Percentiles rank a stretch among this genome's conserved stretches.
Conservation (phyloP, 1,140 invertebrate species). For the Drosophila varians region DNA sequence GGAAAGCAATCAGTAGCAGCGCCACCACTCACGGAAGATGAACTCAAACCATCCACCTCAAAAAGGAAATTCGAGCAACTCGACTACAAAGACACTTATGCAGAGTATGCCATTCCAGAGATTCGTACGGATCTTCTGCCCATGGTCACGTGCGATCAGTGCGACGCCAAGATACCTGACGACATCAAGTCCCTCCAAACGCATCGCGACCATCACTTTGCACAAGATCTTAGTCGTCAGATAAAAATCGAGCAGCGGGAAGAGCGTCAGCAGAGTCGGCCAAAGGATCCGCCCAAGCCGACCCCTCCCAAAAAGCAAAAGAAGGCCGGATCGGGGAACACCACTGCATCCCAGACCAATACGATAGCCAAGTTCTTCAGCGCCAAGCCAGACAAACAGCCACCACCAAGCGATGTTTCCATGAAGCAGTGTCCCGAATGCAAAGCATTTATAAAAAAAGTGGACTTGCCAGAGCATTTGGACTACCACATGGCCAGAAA, state of each 20-base stretch:
- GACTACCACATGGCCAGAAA: slow-evolving; percentile 90
- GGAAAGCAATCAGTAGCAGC: not conserved
- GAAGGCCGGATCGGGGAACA: slow-evolving; percentile 14
- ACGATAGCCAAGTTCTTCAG: slow-evolving; percentile 64
- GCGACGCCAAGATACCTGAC: slow-evolving; percentile 76
- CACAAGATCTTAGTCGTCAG: slow-evolving; percentile 85
- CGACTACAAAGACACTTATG: slow-evolving; percentile 60
- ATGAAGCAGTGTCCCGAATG: slow-evolving; percentile 87
- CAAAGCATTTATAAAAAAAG: slow-evolving; percentile 85
- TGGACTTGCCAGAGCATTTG: slow-evolving; percentile 86
- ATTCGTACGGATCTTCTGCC: slow-evolving; percentile 54
- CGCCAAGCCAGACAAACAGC: slow-evolving; percentile 17
- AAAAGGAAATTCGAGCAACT: slow-evolving; percentile 58
- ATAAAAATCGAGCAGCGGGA: slow-evolving; percentile 78
- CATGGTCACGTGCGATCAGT: slow-evolving; percentile 85
- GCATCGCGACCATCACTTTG: slow-evolving; percentile 87
- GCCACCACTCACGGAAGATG: slow-evolving; percentile 32
- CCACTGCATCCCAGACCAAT: slow-evolving; percentile 1
- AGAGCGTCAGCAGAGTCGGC: slow-evolving; percentile 46
- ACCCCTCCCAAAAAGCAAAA: slow-evolving; percentile 39
- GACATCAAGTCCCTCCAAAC: slow-evolving; percentile 80
- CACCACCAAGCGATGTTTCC: slow-evolving; percentile 31
- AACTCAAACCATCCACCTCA: slow-evolving; percentile 45
- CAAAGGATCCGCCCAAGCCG: slow-evolving; percentile 25
- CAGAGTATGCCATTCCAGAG: slow-evolving; percentile 62